phyloP scores from a whole-genome alignment of 1,140 invertebrate species.

The Gyrodactylus salaris region DNA sequence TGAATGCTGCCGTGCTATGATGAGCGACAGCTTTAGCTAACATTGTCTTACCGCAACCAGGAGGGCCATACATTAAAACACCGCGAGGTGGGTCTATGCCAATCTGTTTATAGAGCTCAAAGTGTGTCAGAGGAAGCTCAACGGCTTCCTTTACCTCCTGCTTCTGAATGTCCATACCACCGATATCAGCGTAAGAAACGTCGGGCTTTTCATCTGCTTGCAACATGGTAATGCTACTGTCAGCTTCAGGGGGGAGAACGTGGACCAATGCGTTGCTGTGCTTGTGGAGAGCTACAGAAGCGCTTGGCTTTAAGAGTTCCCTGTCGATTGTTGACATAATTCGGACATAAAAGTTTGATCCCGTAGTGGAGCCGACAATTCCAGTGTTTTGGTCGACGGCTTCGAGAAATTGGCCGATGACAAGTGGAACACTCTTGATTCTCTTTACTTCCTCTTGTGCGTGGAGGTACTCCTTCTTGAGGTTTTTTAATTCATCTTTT shows the following conservation, averaged over 20 bases:
- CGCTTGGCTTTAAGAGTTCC: slow-evolving; percentile 69
- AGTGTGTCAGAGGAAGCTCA: slow-evolving; percentile 79
- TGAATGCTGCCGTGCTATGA: slow-evolving; percentile 80
- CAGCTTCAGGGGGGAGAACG: slow-evolving; percentile 81
- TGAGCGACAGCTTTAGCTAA: slow-evolving; percentile 90
- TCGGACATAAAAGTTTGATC: slow-evolving; percentile 86
- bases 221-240: slow-evolving; percentile 77
- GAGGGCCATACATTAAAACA: slow-evolving; percentile 89
- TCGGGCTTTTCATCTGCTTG: slow-evolving; percentile 85
- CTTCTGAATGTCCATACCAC: slow-evolving; percentile 97
- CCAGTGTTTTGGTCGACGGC: slow-evolving; percentile 89
- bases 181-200: slow-evolving; percentile 78
- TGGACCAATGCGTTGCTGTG: slow-evolving; percentile 88
- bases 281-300: slow-evolving; percentile 77
- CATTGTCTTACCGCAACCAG: slow-evolving; percentile 67
- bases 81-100: slow-evolving; percentile 55
- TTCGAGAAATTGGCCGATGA: slow-evolving; percentile 87
- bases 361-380: slow-evolving; percentile 47
- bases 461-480: slow-evolving; percentile 50
- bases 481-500: slow-evolving; percentile 80
- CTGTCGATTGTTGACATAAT: slow-evolving; percentile 67
- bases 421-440: slow-evolving; percentile 76
- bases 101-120: slow-evolving; percentile 95
- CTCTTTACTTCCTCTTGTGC: slow-evolving; percentile 84
- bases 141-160: slow-evolving; percentile 96